Conservation (phyloP, 2,113 vertebrate species). For the Scalopus aquaticus region DNA sequence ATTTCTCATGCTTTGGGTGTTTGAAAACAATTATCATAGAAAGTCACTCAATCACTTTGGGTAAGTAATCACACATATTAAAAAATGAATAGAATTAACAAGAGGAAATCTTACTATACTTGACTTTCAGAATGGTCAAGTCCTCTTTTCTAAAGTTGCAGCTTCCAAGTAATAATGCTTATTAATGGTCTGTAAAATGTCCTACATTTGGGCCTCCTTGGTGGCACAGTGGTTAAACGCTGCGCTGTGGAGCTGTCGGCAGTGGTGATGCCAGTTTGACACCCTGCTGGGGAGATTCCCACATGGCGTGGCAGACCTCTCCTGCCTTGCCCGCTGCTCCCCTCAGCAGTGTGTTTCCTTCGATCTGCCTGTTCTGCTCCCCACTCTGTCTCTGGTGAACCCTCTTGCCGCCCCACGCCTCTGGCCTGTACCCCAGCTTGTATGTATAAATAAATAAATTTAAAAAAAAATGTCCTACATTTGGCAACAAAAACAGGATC, state of each 20-base stretch:
- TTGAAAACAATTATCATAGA: neutral
- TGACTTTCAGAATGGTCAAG: neutral
- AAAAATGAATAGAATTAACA: neutral
- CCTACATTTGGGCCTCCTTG: neutral
- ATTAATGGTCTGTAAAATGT: neutral
- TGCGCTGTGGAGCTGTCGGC: no score
- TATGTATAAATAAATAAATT: no score
- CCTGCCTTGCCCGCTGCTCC: no score
- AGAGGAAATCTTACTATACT: neutral
- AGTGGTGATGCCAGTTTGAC: no score
- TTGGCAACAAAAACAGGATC: neutral
- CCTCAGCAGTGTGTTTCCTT: no score
- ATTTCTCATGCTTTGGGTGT: neutral
- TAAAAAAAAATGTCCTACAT: neutral
- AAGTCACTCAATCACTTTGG: neutral
- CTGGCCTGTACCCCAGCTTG: no score
- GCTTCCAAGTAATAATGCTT: neutral
- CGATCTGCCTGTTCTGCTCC: no score
- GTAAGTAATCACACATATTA: neutral
- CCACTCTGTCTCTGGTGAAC: no score
- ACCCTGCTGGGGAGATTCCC: no score
- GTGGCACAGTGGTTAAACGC: no score
- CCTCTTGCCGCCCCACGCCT: no score
- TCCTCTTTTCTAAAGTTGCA: neutral
- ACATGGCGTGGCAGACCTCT: no score